Evolutionary conservation across 2,888 invertebrate genomes (phyloP).

Genomic region (Chromoteleia sp.): DNA sequence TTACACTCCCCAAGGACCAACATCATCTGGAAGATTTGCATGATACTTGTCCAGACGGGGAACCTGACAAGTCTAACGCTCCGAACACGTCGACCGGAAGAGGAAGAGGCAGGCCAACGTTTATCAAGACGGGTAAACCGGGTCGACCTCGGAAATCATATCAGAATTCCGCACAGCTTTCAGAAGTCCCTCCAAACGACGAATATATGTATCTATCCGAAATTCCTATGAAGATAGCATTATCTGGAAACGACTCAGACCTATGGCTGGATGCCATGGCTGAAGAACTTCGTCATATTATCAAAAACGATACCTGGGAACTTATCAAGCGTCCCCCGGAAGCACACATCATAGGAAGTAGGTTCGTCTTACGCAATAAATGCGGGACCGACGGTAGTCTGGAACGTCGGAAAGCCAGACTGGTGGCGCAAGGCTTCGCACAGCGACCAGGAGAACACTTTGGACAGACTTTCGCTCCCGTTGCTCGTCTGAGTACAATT

Average conservation of each 20-base stretch:
- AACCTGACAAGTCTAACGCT: too few species aligned
- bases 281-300: constrained; percentile 41
- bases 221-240: constrained; percentile 23
- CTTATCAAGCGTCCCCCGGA: not conserved
- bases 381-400: not conserved
- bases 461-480: constrained; percentile 17
- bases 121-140: not conserved
- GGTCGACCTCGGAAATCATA: not conserved
- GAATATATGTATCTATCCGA: constrained; percentile 9
- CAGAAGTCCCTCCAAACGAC: not conserved
- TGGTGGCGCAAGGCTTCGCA: constrained; percentile 31
- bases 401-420: constrained; percentile 16
- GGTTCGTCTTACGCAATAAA: constrained; percentile 12
- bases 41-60: too few species aligned
- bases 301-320: not conserved
- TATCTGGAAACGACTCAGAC: constrained; percentile 41
- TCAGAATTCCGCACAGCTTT: not conserved
- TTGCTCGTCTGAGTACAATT: constrained; percentile 16
- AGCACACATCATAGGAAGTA: not conserved
- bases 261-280: constrained; percentile 69
- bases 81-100: too few species aligned
- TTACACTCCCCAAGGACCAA: too few species aligned
- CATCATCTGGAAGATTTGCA: too few species aligned
- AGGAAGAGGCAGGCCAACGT: not conserved
- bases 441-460: constrained; percentile 20